Evolutionary conservation across 2,797 vertebrate species (phyloP).

Genomic region (Miichthys miiuy): DNA sequence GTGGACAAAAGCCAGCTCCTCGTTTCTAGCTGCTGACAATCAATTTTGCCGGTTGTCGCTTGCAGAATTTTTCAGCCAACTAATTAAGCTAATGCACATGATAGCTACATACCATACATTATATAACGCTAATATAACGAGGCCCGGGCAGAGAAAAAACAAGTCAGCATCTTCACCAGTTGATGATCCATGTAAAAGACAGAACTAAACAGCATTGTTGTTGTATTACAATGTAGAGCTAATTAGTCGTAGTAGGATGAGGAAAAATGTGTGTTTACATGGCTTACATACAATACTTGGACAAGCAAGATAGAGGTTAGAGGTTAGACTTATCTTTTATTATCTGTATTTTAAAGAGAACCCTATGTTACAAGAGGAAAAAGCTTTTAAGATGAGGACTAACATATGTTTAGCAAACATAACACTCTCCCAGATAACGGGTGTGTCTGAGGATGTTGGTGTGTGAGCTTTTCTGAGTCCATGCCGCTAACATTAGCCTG

Average conservation of each 20-base stretch:
- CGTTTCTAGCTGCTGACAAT: background rate
- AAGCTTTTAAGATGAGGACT: background rate
- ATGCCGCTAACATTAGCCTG: background rate
- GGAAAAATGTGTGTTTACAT: background rate
- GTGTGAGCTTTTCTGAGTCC: background rate
- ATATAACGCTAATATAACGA: background rate
- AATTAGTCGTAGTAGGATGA: background rate
- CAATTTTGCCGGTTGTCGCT: background rate
- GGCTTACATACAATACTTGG: background rate
- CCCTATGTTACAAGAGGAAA: background rate
- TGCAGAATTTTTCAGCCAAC: conserved; percentile 9
- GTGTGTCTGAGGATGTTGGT: background rate
- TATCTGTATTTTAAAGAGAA: too few species aligned
- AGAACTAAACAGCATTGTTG: background rate
- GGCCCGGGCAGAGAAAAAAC: background rate
- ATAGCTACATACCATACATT: background rate
- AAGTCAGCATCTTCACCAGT: too few species aligned
- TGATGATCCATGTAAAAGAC: too few species aligned
- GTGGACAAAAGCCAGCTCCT: background rate
- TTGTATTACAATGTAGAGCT: background rate
- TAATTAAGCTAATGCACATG: conserved; percentile 12
- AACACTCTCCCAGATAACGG: background rate
- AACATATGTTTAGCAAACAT: background rate
- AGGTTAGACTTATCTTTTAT: too few species aligned
- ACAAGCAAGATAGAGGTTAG: too few species aligned